Conservation (phyloP, 2,888 invertebrate genomes). For the Plebejus melissa region DNA sequence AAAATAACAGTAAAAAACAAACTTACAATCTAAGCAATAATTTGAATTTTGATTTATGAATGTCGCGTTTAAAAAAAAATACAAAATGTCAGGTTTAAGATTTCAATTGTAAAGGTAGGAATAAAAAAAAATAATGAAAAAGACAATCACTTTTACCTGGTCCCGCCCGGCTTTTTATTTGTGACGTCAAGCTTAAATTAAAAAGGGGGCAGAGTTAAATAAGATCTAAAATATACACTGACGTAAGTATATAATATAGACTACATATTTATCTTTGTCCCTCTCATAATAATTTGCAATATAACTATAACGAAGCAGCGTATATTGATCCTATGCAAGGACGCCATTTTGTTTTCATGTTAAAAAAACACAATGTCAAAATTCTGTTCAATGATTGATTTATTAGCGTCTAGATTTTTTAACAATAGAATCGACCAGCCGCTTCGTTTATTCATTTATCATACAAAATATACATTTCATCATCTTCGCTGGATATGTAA, state of each 20-base stretch:
- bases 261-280: neutral
- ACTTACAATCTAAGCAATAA: slow-evolving; percentile 27
- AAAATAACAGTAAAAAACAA: slow-evolving; percentile 31
- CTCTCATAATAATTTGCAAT: neutral
- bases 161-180: slow-evolving; percentile 16
- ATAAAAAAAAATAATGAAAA: neutral
- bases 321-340: neutral
- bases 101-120: neutral
- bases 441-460: neutral
- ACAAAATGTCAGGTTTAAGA: neutral
- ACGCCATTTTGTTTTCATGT: neutral
- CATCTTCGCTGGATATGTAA: slow-evolving; percentile 4
- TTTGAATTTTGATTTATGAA: slow-evolving; percentile 22
- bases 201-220: neutral
- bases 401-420: neutral
- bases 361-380: neutral
- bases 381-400: neutral
- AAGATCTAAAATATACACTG: neutral
- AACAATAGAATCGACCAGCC: neutral
- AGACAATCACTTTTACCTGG: slow-evolving; percentile 7
- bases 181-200: neutral
- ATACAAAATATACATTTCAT: slow-evolving; percentile 12
- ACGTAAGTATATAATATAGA: no score
- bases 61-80: slow-evolving; percentile 8
- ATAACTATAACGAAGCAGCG: neutral